Conservation (phyloP, 2,113 vertebrate genomes). For the Odocoileus virginianus region DNA sequence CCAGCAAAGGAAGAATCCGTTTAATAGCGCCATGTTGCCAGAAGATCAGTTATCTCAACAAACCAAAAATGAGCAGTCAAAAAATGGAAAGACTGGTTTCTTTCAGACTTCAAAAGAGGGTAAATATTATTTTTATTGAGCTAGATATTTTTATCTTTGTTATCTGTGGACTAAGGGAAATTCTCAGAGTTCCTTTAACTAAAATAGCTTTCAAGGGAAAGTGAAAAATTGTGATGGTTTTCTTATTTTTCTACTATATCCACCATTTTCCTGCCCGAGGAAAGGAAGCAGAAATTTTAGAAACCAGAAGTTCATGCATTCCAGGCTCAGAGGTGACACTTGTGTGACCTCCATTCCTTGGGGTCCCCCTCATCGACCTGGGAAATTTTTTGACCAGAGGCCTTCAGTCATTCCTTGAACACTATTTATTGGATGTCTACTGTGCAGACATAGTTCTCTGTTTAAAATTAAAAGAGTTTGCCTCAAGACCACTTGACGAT, state of each 20-base stretch:
- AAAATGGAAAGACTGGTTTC: slow-evolving; percentile 60
- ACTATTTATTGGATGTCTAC: neutral
- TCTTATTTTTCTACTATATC: neutral
- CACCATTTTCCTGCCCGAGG: neutral
- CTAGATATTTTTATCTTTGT: slow-evolving; percentile 67
- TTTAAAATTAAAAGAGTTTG: slow-evolving; percentile 22
- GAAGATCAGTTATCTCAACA: slow-evolving; percentile 68
- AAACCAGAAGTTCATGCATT: neutral
- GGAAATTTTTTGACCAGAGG: neutral
- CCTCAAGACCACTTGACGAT: neutral
- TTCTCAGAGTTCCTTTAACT: slow-evolving; percentile 54
- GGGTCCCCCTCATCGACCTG: neutral
- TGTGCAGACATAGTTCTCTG: neutral
- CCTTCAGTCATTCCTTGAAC: neutral
- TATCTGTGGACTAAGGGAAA: slow-evolving; percentile 48
- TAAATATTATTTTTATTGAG: slow-evolving; percentile 72
- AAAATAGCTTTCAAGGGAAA: slow-evolving; percentile 55
- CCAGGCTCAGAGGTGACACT: neutral
- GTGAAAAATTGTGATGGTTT: slow-evolving; percentile 1
- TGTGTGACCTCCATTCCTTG: neutral
- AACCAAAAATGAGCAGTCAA: slow-evolving; percentile 36
- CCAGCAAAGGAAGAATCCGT: slow-evolving; percentile 90
- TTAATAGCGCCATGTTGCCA: slow-evolving; percentile 79
- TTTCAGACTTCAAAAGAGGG: slow-evolving; percentile 78
- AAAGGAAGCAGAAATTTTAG: slow-evolving; percentile 17